A percentile compares a stretch with the other conserved stretches of the same genome.
phyloP scores from a whole-genome alignment of 1,140 invertebrate species.

The Meloidogyne floridensis region DNA sequence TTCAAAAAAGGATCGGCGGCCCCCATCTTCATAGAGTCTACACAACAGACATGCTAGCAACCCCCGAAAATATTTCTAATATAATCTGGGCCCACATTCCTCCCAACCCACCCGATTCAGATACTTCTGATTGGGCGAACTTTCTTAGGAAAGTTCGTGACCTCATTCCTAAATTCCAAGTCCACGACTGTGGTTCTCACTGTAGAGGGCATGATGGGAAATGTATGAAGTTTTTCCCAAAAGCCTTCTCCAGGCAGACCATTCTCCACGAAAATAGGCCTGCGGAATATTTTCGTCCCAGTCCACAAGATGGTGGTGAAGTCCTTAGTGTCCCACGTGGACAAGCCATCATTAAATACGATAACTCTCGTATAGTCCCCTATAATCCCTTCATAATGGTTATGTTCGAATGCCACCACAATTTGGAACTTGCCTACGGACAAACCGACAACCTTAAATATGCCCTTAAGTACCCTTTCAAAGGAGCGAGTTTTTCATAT shows the following conservation, averaged over 20 bases:
- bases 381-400: slow-evolving; percentile 16
- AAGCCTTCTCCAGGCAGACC: neutral
- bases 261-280: neutral
- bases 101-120: neutral
- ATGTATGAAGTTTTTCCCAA: slow-evolving; percentile 17
- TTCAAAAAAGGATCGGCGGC: slow-evolving; percentile 18
- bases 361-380: slow-evolving; percentile 24
- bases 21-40: slow-evolving; percentile 12
- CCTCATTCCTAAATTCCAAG: slow-evolving; percentile 7
- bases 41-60: slow-evolving; percentile 2
- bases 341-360: neutral
- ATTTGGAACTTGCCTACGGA: neutral
- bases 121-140: slow-evolving; percentile 2
- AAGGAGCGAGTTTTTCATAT: slow-evolving; percentile 1
- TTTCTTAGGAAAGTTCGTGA: slow-evolving; percentile 5
- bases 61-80: neutral
- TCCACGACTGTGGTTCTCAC: slow-evolving; percentile 12
- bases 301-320: neutral
- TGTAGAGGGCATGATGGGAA: neutral
- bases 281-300: neutral
- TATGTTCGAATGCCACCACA: slow-evolving; percentile 8
- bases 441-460: neutral
- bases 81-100: slow-evolving; percentile 26
- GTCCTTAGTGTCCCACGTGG: neutral
- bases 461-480: slow-evolving; percentile 16